Evolutionary conservation across 2,113 vertebrate genomes (phyloP).

Genomic region (Picathartes gymnocephalus): DNA sequence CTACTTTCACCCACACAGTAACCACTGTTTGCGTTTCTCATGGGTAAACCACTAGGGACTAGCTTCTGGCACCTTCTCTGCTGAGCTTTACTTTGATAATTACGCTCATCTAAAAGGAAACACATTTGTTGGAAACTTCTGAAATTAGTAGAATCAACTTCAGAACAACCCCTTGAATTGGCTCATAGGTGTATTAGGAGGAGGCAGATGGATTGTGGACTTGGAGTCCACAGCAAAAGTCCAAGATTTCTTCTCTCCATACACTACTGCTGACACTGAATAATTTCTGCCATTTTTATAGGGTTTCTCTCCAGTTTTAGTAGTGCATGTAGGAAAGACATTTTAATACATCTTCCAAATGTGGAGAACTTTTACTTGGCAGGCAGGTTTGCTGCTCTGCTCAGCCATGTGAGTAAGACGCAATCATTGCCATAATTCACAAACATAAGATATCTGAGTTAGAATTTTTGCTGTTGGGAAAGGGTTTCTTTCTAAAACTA

Average conservation of each 20-base stretch:
- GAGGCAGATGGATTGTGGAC: background rate
- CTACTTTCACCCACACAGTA: background rate
- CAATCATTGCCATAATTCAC: background rate
- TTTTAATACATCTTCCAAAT: background rate
- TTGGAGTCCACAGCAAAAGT: background rate
- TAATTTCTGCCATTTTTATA: background rate
- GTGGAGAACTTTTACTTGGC: background rate
- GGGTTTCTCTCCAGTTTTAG: background rate
- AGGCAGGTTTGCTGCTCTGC: background rate
- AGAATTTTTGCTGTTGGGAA: background rate
- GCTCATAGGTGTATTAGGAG: background rate
- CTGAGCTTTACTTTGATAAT: background rate
- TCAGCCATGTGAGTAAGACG: background rate
- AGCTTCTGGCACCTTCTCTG: background rate
- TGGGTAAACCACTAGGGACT: background rate
- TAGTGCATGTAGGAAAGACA: background rate
- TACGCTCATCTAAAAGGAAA: background rate
- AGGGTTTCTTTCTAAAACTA: background rate
- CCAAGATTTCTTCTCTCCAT: background rate
- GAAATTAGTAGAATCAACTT: background rate
- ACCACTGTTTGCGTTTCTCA: background rate
- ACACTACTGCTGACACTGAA: background rate
- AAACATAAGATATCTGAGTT: background rate
- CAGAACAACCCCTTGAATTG: fast-evolving
- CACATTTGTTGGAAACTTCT: background rate